Conservation (phyloP, 2,888 invertebrate genomes). For the Synergus laeviventris region DNA sequence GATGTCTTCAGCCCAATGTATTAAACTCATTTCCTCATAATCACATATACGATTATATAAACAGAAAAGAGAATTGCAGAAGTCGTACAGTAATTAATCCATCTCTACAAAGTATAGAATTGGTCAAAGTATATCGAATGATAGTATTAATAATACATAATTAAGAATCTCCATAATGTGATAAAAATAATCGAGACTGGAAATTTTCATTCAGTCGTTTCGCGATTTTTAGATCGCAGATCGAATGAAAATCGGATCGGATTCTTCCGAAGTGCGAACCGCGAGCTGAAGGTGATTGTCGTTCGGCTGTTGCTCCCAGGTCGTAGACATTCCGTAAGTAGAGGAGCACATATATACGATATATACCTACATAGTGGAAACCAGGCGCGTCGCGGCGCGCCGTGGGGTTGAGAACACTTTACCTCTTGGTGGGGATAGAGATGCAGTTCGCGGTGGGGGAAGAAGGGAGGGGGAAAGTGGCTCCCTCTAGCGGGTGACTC, state of each 20-base stretch:
- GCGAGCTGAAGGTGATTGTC: slow-evolving; percentile 28
- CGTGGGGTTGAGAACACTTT: slow-evolving; percentile 43
- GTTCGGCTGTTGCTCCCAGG: slow-evolving; percentile 39
- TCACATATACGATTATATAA: too few species aligned
- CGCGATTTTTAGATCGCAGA: slow-evolving; percentile 13
- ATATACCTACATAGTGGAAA: slow-evolving; percentile 30
- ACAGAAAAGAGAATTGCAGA: too few species aligned
- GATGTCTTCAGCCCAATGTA: too few species aligned
- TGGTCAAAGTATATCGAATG: too few species aligned
- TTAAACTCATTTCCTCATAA: too few species aligned
- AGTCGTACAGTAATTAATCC: too few species aligned
- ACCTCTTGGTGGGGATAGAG: slow-evolving; percentile 50
- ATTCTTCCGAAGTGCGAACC: slow-evolving; percentile 8
- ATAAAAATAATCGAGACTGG: too few species aligned
- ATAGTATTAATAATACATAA: too few species aligned
- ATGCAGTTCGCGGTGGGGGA: slow-evolving; percentile 45
- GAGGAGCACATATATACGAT: slow-evolving; percentile 24
- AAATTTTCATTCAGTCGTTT: too few species aligned
- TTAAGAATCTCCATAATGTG: too few species aligned
- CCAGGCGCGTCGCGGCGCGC: slow-evolving; percentile 17
- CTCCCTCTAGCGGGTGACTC: slow-evolving; percentile 67
- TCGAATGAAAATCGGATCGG: slow-evolving; percentile 19
- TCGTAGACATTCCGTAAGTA: slow-evolving; percentile 36
- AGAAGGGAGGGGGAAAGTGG: slow-evolving; percentile 57
- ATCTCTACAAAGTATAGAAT: too few species aligned